Base-by-base conservation (phyloP, 2,113 vertebrate species). In the Prinia subflava region DNA sequence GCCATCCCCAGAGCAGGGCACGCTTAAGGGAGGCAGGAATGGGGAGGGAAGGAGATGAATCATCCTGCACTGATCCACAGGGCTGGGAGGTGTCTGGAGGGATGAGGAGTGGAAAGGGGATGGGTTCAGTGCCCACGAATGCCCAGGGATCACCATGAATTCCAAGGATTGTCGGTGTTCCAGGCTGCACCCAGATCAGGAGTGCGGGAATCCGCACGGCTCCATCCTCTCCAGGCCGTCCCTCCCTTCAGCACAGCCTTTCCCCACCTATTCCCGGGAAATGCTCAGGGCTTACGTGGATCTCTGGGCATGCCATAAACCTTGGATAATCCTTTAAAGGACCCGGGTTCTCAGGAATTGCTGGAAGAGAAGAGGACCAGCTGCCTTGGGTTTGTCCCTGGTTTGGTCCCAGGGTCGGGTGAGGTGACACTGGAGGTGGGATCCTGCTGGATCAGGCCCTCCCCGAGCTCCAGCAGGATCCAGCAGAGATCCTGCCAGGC, bases 1-100 rank as follows among this genome's bases (percentile, higher is more conserved):
- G 76, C 67, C 33, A 33, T 73, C 52, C 94, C 69, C 63, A 17
- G 85, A 76, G 91, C 83, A 4, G 77, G 42, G 42, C 16, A 5
- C 9, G 53, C 15, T 64, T 13, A 42, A 30, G 2, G 0, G 62
- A 75, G 47, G 69, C 88, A 76, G 57, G 53, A 22, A 92, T 33
- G 73, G 64, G 67, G 74, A 63, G 70, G 25, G 84, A 83, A 90
- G 20, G 71, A 90, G 81, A 96, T 87, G 42, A 83, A 92, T 92
- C 42, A 56, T 31, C 73, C 80, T 0, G 1, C 8, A 49, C 49
- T 76, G 76, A 74, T 55, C 79, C 79, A 13, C 67, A n/a, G 15
- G 1, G 1, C 59, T 31, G 77, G 3, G 37, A 49, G 64, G 68
- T 69, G 92, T 28, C 64, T 50, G 46, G 20, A 70, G 50, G 73